phyloP scores from a whole-genome alignment of 1,140 invertebrate species.

The Gyrodactylus salaris region DNA sequence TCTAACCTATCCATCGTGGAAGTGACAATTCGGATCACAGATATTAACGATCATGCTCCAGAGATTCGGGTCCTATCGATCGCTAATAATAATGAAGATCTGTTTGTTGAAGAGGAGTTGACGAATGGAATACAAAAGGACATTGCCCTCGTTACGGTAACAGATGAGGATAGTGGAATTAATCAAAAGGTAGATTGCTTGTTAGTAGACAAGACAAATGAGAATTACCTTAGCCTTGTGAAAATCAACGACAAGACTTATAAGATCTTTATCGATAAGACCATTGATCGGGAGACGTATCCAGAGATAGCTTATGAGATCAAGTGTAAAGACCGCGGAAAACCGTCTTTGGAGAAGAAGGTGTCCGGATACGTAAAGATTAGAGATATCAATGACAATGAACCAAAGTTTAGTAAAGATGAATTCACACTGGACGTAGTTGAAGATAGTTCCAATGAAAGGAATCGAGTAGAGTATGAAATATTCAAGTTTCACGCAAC shows the following conservation, averaged over 20 bases:
- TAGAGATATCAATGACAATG: neutral
- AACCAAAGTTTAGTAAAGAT: neutral
- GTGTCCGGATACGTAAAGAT: neutral
- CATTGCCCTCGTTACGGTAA: neutral
- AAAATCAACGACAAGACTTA: neutral
- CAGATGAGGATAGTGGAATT: neutral
- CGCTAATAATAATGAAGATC: neutral
- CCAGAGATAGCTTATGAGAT: neutral
- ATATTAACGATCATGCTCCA: neutral
- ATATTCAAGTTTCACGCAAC: neutral
- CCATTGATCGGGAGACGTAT: neutral
- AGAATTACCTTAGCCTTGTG: neutral
- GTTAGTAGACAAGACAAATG: neutral
- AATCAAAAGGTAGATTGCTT: neutral
- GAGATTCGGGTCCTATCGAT: neutral
- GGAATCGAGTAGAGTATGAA: neutral
- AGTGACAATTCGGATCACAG: neutral
- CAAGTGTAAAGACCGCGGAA: neutral
- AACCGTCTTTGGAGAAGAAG: neutral
- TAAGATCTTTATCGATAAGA: neutral
- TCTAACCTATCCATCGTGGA: neutral
- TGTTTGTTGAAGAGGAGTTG: neutral
- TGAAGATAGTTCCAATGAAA: neutral
- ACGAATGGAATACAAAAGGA: neutral
- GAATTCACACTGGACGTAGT: neutral